Evolutionary conservation across 2,888 invertebrate species (phyloP), one percentile per base, ranked within the genome.

Genomic region (Eretmocerus hayati): DNA sequence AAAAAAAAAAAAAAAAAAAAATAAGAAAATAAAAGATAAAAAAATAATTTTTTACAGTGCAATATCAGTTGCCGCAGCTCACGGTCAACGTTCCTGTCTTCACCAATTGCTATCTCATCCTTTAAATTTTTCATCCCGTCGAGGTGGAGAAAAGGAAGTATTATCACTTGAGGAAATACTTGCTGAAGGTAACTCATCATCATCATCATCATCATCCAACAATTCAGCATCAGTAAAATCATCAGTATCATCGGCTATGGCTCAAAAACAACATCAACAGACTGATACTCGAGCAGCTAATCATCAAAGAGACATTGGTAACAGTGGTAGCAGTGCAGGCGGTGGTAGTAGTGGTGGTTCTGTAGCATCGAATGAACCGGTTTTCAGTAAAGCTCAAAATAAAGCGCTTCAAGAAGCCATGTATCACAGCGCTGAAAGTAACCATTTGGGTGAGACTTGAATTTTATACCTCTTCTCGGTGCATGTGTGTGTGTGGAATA

Each of bases 351-450:
- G 30, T 30, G 30, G 30, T 30, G 30, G 30, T n/a, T n/a, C n/a
- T n/a, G n/a, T n/a, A n/a, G n/a, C n/a, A n/a, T n/a, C n/a, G n/a
- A n/a, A 56, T 60, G 31, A 30, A 30, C 66, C 69, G 37, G 69
- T 66, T 15, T 70, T 89, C 63, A 88, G 81, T 58, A 91, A 91
- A 72, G 79, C 82, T 26, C 90, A 92, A 73, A 83, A 87, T 56
- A 84, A 90, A 59, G 84, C 87, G 36, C 75, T 92, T 49, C 90
- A 92, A 65, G 92, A 93, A 71, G 91, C 93, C 19, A 89, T 94
- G 89, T 94, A 93, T 67, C 91, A 91, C 66, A 90, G 90, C 53
- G 88, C 91, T 0, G 93, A 93, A 72, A 90, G 89, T 66, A 90
- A 90, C 62, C 87, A 91, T 70, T 75, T 92, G 60, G 86, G 86